phyloP scores from a whole-genome alignment of 1,140 invertebrate species.

The Bathynomus jamesi region DNA sequence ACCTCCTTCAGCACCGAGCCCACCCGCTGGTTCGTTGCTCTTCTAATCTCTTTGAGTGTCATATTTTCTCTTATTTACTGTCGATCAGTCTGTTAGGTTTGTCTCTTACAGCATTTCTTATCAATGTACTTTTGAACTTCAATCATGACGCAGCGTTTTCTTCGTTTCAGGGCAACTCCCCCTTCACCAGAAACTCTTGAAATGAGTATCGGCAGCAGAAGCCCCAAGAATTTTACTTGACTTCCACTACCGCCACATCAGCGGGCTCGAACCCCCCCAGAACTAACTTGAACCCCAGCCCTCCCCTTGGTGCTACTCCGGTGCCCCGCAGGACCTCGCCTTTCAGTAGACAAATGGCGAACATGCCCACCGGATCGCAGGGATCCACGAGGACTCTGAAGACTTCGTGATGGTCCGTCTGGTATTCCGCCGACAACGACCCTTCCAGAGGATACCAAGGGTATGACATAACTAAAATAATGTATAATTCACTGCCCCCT shows the following conservation, averaged over 20 bases:
- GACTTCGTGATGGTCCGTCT: slow-evolving; percentile 76
- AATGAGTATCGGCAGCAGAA: background rate
- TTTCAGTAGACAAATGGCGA: no score
- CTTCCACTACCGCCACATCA: no score
- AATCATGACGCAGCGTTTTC: no score
- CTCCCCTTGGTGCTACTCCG: slow-evolving; percentile 13
- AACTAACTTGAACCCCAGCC: background rate
- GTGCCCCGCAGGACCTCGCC: slow-evolving; percentile 40
- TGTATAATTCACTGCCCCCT: no score
- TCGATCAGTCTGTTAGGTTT: no score
- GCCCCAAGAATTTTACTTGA: slow-evolving; percentile 10
- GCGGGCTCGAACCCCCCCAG: background rate
- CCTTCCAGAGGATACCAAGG: slow-evolving; percentile 24
- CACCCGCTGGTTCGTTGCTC: slow-evolving; percentile 20
- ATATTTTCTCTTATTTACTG: no score
- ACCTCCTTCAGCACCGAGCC: slow-evolving; percentile 23
- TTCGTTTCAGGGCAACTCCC: background rate
- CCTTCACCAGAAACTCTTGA: background rate
- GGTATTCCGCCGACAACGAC: slow-evolving; percentile 27
- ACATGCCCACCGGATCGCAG: no score
- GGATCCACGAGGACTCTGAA: slow-evolving; percentile 55
- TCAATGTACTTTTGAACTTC: no score
- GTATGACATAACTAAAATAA: no score
- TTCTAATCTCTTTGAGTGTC: no score
- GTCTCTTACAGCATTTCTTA: no score